Percentiles rank a stretch among this genome's conserved stretches.
Conservation (phyloP, 1,140 invertebrate genomes). For the Sogatella furcifera region DNA sequence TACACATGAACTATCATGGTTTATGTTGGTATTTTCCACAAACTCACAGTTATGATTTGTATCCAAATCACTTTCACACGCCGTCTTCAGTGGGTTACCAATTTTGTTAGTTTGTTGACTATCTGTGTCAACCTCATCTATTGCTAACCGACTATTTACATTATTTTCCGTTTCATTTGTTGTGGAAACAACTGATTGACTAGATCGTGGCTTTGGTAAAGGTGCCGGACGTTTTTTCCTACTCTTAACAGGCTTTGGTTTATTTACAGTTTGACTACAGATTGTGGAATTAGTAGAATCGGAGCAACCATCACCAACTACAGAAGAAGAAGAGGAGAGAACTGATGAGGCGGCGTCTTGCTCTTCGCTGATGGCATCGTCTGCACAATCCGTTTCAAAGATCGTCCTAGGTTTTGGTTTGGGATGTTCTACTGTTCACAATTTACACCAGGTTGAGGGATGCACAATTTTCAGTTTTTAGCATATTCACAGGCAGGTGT, state of each 20-base stretch:
- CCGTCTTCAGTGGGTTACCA: too few relatives aligned
- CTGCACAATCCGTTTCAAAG: not conserved
- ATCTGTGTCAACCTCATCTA: not conserved
- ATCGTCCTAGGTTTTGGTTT: constrained; percentile 1
- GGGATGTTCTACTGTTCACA: not conserved
- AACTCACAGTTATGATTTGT: too few relatives aligned
- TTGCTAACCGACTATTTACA: not conserved
- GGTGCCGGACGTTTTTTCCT: constrained; percentile 5
- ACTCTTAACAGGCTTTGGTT: not conserved
- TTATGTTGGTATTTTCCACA: too few relatives aligned
- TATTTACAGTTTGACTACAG: not conserved
- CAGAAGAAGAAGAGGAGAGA: too few relatives aligned
- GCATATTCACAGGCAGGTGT: too few relatives aligned
- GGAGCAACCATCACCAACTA: not conserved
- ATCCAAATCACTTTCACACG: too few relatives aligned
- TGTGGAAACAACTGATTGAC: too few relatives aligned
- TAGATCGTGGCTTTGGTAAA: constrained; percentile 8
- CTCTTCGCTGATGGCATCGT: too few relatives aligned
- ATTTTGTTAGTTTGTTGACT: not conserved
- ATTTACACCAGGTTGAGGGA: too few relatives aligned
- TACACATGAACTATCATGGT: too few relatives aligned
- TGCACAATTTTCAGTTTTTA: too few relatives aligned
- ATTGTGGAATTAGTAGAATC: not conserved
- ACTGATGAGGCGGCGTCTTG: too few relatives aligned
- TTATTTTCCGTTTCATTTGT: not conserved